These are phyloP conservation scores for Brachystomella parvula DNA, from an alignment of 1,140 invertebrate species.

Conservation along the genomic window DNA sequence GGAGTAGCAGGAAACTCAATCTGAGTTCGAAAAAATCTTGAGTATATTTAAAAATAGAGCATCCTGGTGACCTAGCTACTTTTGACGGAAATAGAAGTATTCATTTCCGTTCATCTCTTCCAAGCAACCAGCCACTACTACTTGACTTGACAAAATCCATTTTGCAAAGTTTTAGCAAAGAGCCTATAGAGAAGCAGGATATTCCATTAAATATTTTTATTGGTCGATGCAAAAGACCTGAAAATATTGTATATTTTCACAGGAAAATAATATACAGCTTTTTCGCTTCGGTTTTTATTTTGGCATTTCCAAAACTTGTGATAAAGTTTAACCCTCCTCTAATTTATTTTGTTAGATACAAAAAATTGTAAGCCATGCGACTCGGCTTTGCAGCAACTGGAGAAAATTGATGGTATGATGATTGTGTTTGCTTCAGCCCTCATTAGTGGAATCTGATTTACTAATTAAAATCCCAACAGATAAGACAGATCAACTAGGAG, in stretches of 20 bases:
- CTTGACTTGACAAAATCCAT: no score
- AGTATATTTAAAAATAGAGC: background rate
- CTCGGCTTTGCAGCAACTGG: slow-evolving; percentile 78
- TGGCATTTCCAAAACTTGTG: background rate
- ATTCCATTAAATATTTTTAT: no score
- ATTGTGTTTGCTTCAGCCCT: background rate
- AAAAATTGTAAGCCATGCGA: slow-evolving; percentile 85
- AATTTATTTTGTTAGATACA: slow-evolving; percentile 55
- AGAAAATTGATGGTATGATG: slow-evolving; percentile 66
- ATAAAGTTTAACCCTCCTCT: background rate
- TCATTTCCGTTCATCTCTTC: background rate
- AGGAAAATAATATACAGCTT: no score
- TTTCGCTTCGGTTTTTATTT: no score
- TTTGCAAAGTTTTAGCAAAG: no score
- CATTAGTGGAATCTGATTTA: background rate
- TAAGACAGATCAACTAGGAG: slow-evolving; percentile 75
- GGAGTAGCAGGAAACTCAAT: background rate
- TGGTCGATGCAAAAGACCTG: no score
- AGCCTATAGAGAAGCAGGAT: no score
- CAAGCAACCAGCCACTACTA: no score
- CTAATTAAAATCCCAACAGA: slow-evolving; percentile 48
- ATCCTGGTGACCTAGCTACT: slow-evolving; percentile 2
- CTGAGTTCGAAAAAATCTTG: background rate
- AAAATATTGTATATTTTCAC: no score
- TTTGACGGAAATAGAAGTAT: background rate